A percentile compares a stretch with the other conserved stretches of the same genome.
These are phyloP conservation scores for Scaptomyza cyrtandrae DNA, from an alignment of 2,888 invertebrate genomes.

Conservation along the genomic window DNA sequence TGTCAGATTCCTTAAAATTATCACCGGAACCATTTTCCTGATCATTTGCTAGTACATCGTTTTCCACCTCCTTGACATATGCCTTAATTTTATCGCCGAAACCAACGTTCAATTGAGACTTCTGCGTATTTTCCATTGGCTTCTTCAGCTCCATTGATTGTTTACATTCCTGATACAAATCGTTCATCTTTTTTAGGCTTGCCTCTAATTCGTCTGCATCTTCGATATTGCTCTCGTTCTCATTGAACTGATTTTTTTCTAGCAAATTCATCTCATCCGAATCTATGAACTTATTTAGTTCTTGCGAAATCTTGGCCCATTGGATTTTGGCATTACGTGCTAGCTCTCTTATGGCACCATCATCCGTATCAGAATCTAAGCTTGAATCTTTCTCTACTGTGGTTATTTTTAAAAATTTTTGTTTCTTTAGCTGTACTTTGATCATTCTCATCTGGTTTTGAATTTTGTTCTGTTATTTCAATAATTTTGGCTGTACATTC, in stretches of 20 bases:
- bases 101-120: not conserved
- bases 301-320: slow-evolving; percentile 57
- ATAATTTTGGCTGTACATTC: too few relatives aligned
- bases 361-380: slow-evolving; percentile 12
- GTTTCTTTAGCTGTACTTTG: not conserved
- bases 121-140: too few relatives aligned
- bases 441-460: not conserved
- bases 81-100: not conserved
- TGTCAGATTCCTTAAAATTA: not conserved
- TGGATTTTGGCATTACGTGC: slow-evolving; percentile 42
- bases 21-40: not conserved
- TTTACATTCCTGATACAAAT: slow-evolving; percentile 12
- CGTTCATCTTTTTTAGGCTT: slow-evolving; percentile 9
- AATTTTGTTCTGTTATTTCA: too few relatives aligned
- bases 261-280: slow-evolving; percentile 47
- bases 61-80: not conserved
- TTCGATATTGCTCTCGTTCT: slow-evolving; percentile 9
- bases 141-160: not conserved
- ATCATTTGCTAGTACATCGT: not conserved
- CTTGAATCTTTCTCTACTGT: slow-evolving; percentile 2
- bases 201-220: slow-evolving; percentile 24
- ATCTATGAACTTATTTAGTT: slow-evolving; percentile 52
- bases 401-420: not conserved
- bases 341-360: slow-evolving; percentile 19
- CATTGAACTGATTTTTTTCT: slow-evolving; percentile 33